Evolutionary conservation across 2,888 invertebrate genomes (phyloP).

Genomic region (Lacanobia wlatinum): DNA sequence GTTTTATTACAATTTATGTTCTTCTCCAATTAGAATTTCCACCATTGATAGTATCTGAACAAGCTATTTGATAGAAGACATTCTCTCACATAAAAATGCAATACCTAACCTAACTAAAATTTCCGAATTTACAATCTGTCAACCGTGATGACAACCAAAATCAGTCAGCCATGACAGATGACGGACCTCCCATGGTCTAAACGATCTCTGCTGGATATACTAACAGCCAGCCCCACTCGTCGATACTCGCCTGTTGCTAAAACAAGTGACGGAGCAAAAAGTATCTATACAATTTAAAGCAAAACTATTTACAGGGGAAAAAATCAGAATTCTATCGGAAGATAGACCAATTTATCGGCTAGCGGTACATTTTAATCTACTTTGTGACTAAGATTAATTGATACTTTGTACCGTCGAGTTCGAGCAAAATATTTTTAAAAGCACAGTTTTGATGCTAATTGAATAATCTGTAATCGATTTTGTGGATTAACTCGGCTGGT

Average conservation of each 20-base stretch:
- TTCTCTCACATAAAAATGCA: not conserved
- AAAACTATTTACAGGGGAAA: slow-evolving; percentile 36
- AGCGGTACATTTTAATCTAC: slow-evolving; percentile 69
- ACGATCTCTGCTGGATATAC: not conserved
- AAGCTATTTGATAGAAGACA: not conserved
- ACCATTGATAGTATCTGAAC: too few species aligned
- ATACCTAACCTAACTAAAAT: not conserved
- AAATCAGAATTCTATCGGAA: slow-evolving; percentile 12
- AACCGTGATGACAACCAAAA: slow-evolving; percentile 11
- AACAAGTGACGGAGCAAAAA: slow-evolving; percentile 51
- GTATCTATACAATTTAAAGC: slow-evolving; percentile 20
- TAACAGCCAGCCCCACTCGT: not conserved
- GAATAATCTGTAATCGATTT: slow-evolving; percentile 46
- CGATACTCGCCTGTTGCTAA: slow-evolving; percentile 2
- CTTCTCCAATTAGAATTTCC: not conserved
- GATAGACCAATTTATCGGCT: slow-evolving; percentile 54
- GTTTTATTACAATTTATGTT: not conserved
- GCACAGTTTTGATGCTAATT: slow-evolving; percentile 51
- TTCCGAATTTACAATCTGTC: not conserved
- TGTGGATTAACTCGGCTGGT: slow-evolving; percentile 32
- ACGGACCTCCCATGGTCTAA: not conserved
- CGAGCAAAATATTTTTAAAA: slow-evolving; percentile 56
- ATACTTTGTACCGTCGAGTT: slow-evolving; percentile 40
- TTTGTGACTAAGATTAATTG: slow-evolving; percentile 73
- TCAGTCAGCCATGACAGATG: slow-evolving; percentile 9